Conservation (phyloP, 2,888 invertebrate genomes). For the Megamerina dolium region DNA sequence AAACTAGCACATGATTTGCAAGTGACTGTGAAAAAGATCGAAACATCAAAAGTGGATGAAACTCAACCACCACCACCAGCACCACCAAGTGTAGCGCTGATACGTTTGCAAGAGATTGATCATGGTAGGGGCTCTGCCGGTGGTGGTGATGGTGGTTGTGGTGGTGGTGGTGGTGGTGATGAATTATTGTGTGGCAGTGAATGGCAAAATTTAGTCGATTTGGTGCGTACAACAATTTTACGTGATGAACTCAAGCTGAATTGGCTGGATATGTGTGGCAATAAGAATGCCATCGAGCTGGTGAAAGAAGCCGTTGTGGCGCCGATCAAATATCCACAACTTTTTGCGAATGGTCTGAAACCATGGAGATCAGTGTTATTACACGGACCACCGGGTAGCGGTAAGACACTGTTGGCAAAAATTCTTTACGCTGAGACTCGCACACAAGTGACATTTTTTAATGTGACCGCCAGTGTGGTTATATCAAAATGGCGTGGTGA, state of each 20-base stretch:
- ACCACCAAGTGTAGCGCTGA: slow-evolving; percentile 2
- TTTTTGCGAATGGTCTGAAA: slow-evolving; percentile 62
- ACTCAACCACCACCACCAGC: slow-evolving; percentile 5
- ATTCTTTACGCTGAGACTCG: slow-evolving; percentile 76
- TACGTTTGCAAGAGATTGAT: slow-evolving; percentile 31
- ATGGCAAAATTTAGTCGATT: slow-evolving; percentile 40
- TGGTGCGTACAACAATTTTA: slow-evolving; percentile 50
- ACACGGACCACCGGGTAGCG: slow-evolving; percentile 61
- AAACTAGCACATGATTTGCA: slow-evolving; percentile 26
- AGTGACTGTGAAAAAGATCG: slow-evolving; percentile 33
- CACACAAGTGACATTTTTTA: slow-evolving; percentile 73
- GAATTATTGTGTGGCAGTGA: slow-evolving; percentile 30
- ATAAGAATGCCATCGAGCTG: slow-evolving; percentile 66
- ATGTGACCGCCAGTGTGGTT: slow-evolving; percentile 80
- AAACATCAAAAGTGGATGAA: slow-evolving; percentile 14
- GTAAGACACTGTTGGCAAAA: slow-evolving; percentile 85
- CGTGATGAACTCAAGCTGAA: slow-evolving; percentile 57
- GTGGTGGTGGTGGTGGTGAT: slow-evolving; percentile 22
- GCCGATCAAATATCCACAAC: slow-evolving; percentile 65
- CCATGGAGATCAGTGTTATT: slow-evolving; percentile 79
- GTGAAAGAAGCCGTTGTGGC: slow-evolving; percentile 84
- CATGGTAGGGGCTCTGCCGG: no score
- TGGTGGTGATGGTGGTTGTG: no score
- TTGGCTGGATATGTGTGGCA: slow-evolving; percentile 78
- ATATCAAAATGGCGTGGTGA: slow-evolving; percentile 97